Evolutionary conservation across 2,888 invertebrate species (phyloP).

Genomic region (Matsumyia berberina): DNA sequence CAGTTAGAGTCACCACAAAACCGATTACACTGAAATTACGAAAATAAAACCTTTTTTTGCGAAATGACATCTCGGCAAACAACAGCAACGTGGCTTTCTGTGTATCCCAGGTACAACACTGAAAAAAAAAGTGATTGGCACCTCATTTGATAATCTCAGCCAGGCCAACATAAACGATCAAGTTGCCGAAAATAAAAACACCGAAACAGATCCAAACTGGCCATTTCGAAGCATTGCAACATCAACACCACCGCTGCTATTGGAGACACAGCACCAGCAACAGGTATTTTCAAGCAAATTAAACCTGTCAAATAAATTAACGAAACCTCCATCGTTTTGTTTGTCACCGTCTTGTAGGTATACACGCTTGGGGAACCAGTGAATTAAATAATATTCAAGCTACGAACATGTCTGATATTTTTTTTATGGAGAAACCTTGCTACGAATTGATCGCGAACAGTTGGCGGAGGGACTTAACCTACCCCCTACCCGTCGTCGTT

Average conservation of each 20-base stretch:
- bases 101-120: neutral
- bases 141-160: constrained; percentile 19
- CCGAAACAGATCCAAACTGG: constrained; percentile 40
- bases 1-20: constrained; percentile 1
- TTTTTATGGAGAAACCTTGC: constrained; percentile 20
- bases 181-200: constrained; percentile 37
- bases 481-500: neutral
- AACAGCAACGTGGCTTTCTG: too few species aligned
- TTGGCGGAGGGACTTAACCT: neutral
- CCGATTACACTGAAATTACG: constrained; percentile 18
- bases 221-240: constrained; percentile 62
- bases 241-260: constrained; percentile 21
- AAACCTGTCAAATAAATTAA: constrained; percentile 68
- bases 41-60: constrained; percentile 24
- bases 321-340: constrained; percentile 37
- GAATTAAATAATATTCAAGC: constrained; percentile 43
- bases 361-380: constrained; percentile 1
- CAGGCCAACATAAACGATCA: constrained; percentile 7
- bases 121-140: constrained; percentile 34
- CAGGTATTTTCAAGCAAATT: constrained; percentile 61
- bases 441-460: constrained; percentile 3
- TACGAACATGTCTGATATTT: constrained; percentile 1
- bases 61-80: constrained; percentile 34
- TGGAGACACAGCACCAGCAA: constrained; percentile 26
- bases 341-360: neutral